A percentile compares a stretch with the other conserved stretches of the same genome.
Evolutionary conservation across 1,140 invertebrate genomes (phyloP).

Genomic region (Heliconius hermathena): DNA sequence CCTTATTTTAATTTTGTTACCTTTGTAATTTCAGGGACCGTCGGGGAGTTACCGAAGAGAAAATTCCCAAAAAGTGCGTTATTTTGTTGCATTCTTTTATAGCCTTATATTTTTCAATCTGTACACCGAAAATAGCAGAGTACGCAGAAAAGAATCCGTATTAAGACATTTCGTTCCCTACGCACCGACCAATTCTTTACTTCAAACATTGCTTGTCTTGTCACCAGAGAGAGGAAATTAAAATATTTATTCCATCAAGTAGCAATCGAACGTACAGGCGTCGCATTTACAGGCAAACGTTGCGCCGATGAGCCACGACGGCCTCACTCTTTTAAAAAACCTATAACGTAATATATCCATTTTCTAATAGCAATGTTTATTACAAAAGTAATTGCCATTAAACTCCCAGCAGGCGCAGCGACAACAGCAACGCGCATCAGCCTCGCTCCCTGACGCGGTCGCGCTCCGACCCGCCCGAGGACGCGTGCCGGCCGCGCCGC

Average conservation of each 20-base stretch:
- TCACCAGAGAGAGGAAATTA: too few relatives aligned
- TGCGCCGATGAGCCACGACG: too few relatives aligned
- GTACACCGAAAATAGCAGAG: too few relatives aligned
- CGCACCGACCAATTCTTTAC: too few relatives aligned
- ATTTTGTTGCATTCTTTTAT: neutral
- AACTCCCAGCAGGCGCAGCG: slow-evolving; percentile 27
- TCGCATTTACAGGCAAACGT: too few relatives aligned
- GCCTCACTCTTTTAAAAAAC: too few relatives aligned
- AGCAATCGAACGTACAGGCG: too few relatives aligned
- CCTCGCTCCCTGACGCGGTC: slow-evolving; percentile 34
- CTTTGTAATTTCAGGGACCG: neutral
- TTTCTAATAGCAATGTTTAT: neutral
- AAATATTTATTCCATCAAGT: too few relatives aligned
- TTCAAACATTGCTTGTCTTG: too few relatives aligned
- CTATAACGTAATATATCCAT: neutral
- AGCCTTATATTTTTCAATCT: neutral
- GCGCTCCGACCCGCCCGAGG: slow-evolving; percentile 34
- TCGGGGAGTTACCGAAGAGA: neutral
- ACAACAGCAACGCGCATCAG: slow-evolving; percentile 36
- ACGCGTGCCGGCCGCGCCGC: slow-evolving; percentile 33
- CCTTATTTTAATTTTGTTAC: neutral
- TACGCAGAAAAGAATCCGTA: neutral
- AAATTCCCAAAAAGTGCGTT: neutral
- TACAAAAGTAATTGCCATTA: neutral
- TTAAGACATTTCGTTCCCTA: neutral